Evolutionary conservation across 2,888 invertebrate genomes (phyloP).

Genomic region (Troides helena): DNA sequence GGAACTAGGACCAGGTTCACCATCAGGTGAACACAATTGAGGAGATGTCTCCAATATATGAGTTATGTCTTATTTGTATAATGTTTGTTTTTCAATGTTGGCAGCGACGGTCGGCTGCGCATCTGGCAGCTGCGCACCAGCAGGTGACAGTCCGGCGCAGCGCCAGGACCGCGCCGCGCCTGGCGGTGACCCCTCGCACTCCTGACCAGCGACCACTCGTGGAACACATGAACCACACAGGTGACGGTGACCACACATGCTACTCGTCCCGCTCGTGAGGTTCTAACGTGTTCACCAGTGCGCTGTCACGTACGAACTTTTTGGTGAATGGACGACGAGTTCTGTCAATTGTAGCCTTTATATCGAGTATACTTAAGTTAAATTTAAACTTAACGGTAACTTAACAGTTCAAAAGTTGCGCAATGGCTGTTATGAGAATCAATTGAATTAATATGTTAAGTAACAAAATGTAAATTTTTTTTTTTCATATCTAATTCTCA

Average conservation of each 20-base stretch:
- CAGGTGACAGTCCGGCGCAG: conserved; percentile 54
- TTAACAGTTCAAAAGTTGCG: too few relatives aligned
- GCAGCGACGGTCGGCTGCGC: conserved; percentile 66
- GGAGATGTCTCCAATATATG: too few relatives aligned
- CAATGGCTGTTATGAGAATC: too few relatives aligned
- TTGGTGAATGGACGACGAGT: neutral
- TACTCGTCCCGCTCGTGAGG: neutral
- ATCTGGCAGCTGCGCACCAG: conserved; percentile 59
- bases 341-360: too few relatives aligned
- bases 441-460: too few relatives aligned
- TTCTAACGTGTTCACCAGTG: neutral
- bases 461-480: too few relatives aligned
- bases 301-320: neutral
- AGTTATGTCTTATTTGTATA: neutral
- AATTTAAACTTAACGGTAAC: too few relatives aligned
- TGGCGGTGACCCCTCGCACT: conserved; percentile 43
- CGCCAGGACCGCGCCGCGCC: conserved; percentile 37
- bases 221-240: neutral
- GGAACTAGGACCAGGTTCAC: too few relatives aligned
- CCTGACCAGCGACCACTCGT: conserved; percentile 9
- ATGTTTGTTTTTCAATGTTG: conserved; percentile 5
- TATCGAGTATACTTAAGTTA: too few relatives aligned
- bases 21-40: too few relatives aligned
- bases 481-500: neutral
- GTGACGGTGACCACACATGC: neutral